Base-by-base conservation (phyloP, 2,888 invertebrate species). In the Pristionchus fissidentatus region DNA sequence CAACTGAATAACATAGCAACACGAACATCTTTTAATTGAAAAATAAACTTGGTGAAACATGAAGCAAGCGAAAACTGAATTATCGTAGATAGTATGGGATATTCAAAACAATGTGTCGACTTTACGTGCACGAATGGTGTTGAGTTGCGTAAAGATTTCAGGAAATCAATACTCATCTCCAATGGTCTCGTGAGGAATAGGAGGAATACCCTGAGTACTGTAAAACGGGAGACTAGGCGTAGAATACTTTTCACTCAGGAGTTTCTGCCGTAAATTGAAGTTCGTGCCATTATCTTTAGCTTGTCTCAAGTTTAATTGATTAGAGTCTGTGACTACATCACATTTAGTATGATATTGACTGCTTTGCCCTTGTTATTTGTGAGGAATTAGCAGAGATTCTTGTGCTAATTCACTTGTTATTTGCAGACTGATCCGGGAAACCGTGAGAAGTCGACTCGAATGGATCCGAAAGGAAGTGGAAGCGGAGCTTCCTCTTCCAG, bases 351-450 rank as follows among this genome's bases (percentile, higher is more conserved):
- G 19, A 15, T 49, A 15, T 49, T 15, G 10, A 66, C 62, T 66
- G 38, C 41, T 22, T 70, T 43, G 13, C 41, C 41, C n/a, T 22
- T 55, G 55, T 55, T n/a, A 5, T 8, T 8, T 41, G n/a, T n/a
- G 8, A 10, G n/a, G 13, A 10, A 3, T n/a, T 41, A 5, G 8
- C 22, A 38, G 4, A 38, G 43, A 41, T 70, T 70, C 41, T 70
- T 70, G 7, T n/a, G 7, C 70, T 13, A 70, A 29, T 49, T 49
- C 19, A 49, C 19, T 49, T 49, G 5, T 22, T 49, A 32, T 49
- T 77, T 77, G 15, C 49, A 77, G 75, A 77, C 75, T 77, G 75
- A 49, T 77, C 32, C 75, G 75, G 75, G 75, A 77, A 49, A 77
- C 75, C 75, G 75, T 49, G 75, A 49, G 49, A 46, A 26, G 75